Conservation (phyloP, 2,888 invertebrate species). For the Drosophila falleni region DNA sequence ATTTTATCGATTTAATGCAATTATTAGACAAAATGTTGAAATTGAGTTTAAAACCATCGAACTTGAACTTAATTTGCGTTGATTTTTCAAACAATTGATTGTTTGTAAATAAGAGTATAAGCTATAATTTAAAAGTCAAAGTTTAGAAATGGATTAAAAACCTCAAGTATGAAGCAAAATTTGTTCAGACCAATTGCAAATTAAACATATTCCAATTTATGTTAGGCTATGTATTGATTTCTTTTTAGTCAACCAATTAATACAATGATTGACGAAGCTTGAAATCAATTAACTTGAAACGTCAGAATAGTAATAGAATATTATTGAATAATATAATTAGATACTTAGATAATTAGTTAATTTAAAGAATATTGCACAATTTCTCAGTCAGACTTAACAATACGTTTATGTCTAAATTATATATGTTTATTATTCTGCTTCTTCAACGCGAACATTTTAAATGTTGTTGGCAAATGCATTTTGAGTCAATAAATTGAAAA, state of each 20-base stretch:
- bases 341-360: no score
- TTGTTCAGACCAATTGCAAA: no score
- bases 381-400: neutral
- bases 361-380: neutral
- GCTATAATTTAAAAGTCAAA: neutral
- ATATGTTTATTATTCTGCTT: neutral
- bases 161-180: no score
- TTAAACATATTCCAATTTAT: neutral
- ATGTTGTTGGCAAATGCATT: neutral
- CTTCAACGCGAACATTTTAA: neutral
- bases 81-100: no score
- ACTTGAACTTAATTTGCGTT: no score
- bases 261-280: neutral
- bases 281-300: neutral
- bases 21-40: no score
- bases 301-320: neutral
- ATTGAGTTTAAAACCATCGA: no score
- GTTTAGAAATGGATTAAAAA: no score
- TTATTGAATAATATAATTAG: neutral
- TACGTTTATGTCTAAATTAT: neutral
- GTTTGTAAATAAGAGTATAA: neutral
- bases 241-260: neutral
- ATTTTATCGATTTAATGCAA: no score
- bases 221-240: neutral
- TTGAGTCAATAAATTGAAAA: constrained; percentile 6